Percentiles rank a stretch among this genome's conserved stretches.
phyloP scores from a whole-genome alignment of 2,888 invertebrate genomes.

The Cheiracanthium punctorium region DNA sequence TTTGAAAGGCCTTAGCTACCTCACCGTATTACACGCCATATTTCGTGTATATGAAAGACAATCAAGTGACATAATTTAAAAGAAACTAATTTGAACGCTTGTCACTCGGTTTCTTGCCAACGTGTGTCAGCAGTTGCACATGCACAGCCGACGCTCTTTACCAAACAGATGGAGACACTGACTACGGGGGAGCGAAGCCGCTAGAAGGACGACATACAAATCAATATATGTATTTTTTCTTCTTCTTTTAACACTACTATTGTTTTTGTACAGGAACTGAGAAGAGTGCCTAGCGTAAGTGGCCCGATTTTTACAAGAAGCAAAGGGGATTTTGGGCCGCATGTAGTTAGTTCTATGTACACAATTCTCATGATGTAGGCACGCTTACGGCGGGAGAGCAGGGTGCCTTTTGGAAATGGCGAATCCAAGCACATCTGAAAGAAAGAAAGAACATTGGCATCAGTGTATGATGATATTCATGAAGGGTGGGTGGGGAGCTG shows the following conservation, averaged over 20 bases:
- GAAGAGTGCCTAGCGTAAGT: slow-evolving; percentile 41
- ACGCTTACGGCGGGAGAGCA: slow-evolving; percentile 37
- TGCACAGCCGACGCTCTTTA: too few relatives aligned
- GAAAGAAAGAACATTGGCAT: neutral
- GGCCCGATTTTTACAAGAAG: slow-evolving; percentile 24
- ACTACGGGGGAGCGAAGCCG: slow-evolving; percentile 29
- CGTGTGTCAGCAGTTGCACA: too few relatives aligned
- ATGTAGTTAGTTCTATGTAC: slow-evolving; percentile 46
- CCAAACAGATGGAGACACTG: slow-evolving; percentile 13
- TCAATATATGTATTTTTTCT: neutral
- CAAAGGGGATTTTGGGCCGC: slow-evolving; percentile 20
- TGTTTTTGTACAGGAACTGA: slow-evolving; percentile 60
- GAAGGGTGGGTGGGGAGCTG: neutral
- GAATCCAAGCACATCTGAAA: slow-evolving; percentile 54
- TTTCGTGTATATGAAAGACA: too few relatives aligned
- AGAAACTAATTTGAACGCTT: too few relatives aligned
- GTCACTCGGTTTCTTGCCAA: too few relatives aligned
- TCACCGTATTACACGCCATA: too few relatives aligned
- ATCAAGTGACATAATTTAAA: too few relatives aligned
- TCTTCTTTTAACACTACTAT: slow-evolving; percentile 20
- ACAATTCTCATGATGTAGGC: slow-evolving; percentile 43
- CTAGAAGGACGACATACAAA: slow-evolving; percentile 29
- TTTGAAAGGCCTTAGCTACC: too few relatives aligned
- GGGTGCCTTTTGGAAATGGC: slow-evolving; percentile 45
- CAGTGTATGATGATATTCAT: neutral